phyloP scores from a whole-genome alignment of 2,888 invertebrate genomes.

The Lamproptera curius region DNA sequence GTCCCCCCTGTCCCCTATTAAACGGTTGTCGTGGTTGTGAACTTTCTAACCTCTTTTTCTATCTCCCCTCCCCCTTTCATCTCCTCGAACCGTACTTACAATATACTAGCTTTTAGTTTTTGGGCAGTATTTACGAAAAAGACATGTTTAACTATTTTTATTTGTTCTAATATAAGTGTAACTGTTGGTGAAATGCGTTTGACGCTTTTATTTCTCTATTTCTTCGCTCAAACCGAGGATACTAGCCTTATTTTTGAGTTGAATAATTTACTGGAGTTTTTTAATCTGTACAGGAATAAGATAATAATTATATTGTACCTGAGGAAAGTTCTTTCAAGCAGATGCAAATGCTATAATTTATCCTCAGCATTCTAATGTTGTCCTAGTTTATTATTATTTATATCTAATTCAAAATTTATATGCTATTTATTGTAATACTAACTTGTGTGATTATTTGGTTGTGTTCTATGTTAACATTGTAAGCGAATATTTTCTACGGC shows the following conservation, averaged over 20 bases:
- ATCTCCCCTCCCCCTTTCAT: conserved; percentile 30
- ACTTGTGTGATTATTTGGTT: conserved; percentile 74
- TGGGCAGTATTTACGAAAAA: conserved; percentile 73
- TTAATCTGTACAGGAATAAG: no score
- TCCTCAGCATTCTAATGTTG: conserved; percentile 32
- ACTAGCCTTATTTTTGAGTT: no score
- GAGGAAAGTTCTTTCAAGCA: conserved; percentile 46
- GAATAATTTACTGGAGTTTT: no score
- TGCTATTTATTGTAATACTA: conserved; percentile 47
- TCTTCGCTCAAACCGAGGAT: conserved; percentile 33
- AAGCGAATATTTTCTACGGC: conserved; percentile 49
- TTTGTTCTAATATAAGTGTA: conserved; percentile 44
- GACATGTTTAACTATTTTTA: conserved; percentile 61
- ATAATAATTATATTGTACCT: conserved; percentile 58
- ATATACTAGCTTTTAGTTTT: conserved; percentile 51
- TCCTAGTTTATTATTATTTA: conserved; percentile 32
- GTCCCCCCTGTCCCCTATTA: conserved; percentile 35
- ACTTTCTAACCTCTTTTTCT: conserved; percentile 48
- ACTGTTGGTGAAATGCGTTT: conserved; percentile 38
- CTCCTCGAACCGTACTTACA: conserved; percentile 55
- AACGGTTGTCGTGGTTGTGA: conserved; percentile 66
- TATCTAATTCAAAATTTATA: conserved; percentile 26
- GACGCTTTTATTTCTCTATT: conserved; percentile 43
- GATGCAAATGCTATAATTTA: conserved; percentile 30
- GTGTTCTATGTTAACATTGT: conserved; percentile 65